Base-by-base conservation (phyloP, 1,140 invertebrate species). In the Tetramorium simillimum region DNA sequence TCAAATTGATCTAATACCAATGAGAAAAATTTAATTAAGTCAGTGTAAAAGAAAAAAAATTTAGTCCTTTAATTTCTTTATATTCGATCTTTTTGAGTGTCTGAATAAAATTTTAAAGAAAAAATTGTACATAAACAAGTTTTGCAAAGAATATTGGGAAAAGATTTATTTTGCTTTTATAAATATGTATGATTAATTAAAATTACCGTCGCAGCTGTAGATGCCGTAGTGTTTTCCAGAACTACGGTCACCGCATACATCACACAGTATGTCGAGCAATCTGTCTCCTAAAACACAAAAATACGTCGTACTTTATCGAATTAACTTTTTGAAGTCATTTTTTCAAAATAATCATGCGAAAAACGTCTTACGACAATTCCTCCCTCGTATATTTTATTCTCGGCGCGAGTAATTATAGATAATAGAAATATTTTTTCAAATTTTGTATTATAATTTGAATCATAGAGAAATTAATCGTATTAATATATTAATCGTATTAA, bases 161-260 rank as follows among this genome's bases (percentile, higher is more conserved):
- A 78, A 70, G 2, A 73, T 87, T 86, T 60, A 53, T 70, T 4
- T 78, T 43, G 75, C 43, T 62, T 10, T 21, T 46, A 85, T 49
- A 73, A 88, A 65, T 46, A 33, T 33, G 43, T 33, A 51, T 76
- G 62, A 75, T 86, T 73, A 87, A 73, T 91, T 43, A 70, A 81
- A 40, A 87, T 97, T 96, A 99, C 99, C 98, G 96, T 99, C 99
- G 95, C 99, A 99, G 93, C 98, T 99, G 95, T 99, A 99, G 92
- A 99, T 99, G 78, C 99, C 99, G 96, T 99, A 99, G 95, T 99
- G 99, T 96, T 99, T 99, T 86, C 99, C 99, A 24, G 98, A 99
- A 94, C 98, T 99, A 92, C 98, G 96, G 95, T 99, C 99, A 58
- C 99, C 99, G 93, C 99, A 99, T 84, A 99, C 98, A 95, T 99